Percentiles rank a stretch among this genome's conserved stretches.
phyloP scores from a whole-genome alignment of 2,113 vertebrate genomes.

The Excalfactoria chinensis region DNA sequence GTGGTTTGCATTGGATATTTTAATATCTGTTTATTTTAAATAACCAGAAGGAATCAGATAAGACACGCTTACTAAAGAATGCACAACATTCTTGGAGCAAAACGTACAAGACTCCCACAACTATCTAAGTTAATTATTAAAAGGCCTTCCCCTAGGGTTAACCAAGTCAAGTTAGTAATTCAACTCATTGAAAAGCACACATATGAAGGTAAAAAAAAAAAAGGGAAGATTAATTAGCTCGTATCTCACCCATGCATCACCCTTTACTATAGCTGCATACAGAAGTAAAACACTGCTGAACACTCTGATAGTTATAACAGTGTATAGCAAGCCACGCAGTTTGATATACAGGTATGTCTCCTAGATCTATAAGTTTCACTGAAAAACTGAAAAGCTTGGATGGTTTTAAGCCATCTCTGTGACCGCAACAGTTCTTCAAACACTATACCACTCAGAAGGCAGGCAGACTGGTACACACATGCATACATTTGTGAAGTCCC shows the following conservation, averaged over 20 bases:
- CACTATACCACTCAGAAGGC: accelerated
- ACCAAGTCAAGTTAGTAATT: slow-evolving; percentile 64
- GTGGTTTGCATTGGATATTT: background rate
- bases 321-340: background rate
- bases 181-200: background rate
- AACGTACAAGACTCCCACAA: slow-evolving; percentile 30
- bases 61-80: slow-evolving; percentile 32
- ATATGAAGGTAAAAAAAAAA: background rate
- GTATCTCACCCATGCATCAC: background rate
- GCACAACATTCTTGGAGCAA: slow-evolving; percentile 8
- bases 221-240: background rate
- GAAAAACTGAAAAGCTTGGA: too few relatives aligned
- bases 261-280: background rate
- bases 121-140: slow-evolving; percentile 71
- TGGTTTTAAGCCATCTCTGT: background rate
- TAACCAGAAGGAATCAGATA: background rate
- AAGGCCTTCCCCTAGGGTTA: slow-evolving; percentile 63
- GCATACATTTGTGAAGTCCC: background rate
- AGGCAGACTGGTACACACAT: accelerated
- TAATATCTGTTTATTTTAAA: background rate
- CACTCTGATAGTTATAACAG: background rate
- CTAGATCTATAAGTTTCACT: too few relatives aligned
- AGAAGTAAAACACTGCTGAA: background rate
- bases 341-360: background rate
- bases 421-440: background rate